phyloP scores from a whole-genome alignment of 1,140 invertebrate species.

The Phymastichus coffea region DNA sequence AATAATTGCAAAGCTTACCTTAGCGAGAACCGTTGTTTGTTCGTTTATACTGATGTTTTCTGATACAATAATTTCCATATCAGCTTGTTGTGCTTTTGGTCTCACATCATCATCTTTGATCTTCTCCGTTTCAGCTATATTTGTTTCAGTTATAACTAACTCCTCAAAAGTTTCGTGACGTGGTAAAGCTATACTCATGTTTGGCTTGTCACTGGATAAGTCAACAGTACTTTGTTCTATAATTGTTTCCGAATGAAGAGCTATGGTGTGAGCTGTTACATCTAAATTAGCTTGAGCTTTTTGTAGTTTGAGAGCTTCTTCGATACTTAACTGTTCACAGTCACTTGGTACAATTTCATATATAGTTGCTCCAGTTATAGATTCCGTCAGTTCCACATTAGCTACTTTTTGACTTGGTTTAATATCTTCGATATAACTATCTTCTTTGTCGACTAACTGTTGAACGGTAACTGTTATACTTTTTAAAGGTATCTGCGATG shows the following conservation, averaged over 20 bases:
- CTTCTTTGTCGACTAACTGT: conserved; percentile 61
- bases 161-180: conserved; percentile 58
- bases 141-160: conserved; percentile 60
- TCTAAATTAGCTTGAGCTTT: conserved; percentile 48
- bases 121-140: conserved; percentile 58
- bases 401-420: conserved; percentile 57
- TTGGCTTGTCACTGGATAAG: conserved; percentile 46
- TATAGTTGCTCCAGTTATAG: conserved; percentile 52
- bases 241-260: conserved; percentile 57
- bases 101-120: conserved; percentile 40
- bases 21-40: conserved; percentile 39
- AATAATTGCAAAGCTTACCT: conserved; percentile 31
- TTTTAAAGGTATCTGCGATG: conserved; percentile 54
- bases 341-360: conserved; percentile 59
- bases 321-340: conserved; percentile 54
- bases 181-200: conserved; percentile 55
- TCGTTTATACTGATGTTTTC: conserved; percentile 45
- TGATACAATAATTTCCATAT: conserved; percentile 38
- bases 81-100: conserved; percentile 45
- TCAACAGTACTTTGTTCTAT: conserved; percentile 51
- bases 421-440: conserved; percentile 47
- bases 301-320: conserved; percentile 42
- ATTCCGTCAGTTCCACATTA: conserved; percentile 55
- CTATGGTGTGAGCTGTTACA: conserved; percentile 55
- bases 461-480: conserved; percentile 57